Evolutionary conservation across 1,140 invertebrate species (phyloP).

Genomic region (Aphidius ervi): DNA sequence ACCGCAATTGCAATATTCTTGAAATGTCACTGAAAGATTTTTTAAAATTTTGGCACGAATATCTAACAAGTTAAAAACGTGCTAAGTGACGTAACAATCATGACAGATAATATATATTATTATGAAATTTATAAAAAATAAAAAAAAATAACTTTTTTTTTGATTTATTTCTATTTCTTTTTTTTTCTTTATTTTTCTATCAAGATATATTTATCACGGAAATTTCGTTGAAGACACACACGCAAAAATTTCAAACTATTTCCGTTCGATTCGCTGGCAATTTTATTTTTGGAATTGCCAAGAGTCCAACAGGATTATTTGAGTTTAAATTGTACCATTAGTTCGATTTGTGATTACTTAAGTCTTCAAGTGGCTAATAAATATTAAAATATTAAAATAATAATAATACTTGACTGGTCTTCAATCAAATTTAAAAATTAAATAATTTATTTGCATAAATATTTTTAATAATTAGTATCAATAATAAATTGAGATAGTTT

Average conservation of each 20-base stretch:
- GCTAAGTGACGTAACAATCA: no score
- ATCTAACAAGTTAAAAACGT: no score
- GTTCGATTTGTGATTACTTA: no score
- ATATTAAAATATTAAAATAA: no score
- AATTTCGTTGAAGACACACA: constrained; percentile 6
- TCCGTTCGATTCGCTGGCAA: constrained; percentile 20
- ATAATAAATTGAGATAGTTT: not conserved
- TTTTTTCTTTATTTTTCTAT: no score
- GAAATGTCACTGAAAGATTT: not conserved
- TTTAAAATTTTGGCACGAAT: not conserved
- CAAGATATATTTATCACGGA: constrained; percentile 3
- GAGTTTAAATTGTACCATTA: not conserved
- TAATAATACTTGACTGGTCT: no score
- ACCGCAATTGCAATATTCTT: constrained; percentile 7
- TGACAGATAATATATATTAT: no score
- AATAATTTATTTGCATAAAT: not conserved
- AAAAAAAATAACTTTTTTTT: no score
- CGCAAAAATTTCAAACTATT: constrained; percentile 16
- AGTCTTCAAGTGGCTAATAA: no score
- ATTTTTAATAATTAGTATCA: not conserved
- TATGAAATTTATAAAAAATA: no score
- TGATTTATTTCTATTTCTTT: no score
- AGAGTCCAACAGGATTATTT: not conserved
- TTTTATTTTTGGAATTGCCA: constrained; percentile 23
- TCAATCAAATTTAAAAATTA: no score